A percentile compares a stretch with the other conserved stretches of the same genome.
Evolutionary conservation across 2,113 vertebrate genomes (phyloP).

Genomic region (Prietella phreatophila): DNA sequence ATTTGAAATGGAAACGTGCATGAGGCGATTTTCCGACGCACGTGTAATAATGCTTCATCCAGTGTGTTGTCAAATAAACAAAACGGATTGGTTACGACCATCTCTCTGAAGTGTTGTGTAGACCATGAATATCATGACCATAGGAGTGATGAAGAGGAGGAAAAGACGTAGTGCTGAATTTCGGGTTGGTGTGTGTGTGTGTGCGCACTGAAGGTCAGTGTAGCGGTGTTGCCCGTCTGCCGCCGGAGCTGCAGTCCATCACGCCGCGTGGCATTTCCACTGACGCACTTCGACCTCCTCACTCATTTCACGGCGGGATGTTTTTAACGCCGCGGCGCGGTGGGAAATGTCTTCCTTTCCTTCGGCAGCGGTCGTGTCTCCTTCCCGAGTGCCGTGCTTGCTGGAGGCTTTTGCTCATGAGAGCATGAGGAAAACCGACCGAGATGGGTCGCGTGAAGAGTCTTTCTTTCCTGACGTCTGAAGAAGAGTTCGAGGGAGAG

Average conservation of each 20-base stretch:
- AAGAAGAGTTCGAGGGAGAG: not conserved
- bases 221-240: slow-evolving; percentile 42
- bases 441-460: no score
- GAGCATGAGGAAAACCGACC: not conserved
- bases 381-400: not conserved
- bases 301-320: slow-evolving; percentile 62
- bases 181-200: slow-evolving; percentile 60
- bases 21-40: not conserved
- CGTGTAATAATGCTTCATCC: not conserved
- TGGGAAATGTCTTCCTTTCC: not conserved
- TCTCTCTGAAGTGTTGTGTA: not conserved
- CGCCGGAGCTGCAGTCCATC: slow-evolving; percentile 64
- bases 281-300: slow-evolving; percentile 65
- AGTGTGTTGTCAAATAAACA: not conserved
- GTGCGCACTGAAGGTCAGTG: slow-evolving; percentile 68
- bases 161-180: not conserved
- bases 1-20: not conserved
- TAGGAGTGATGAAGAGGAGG: not conserved
- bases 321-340: slow-evolving; percentile 48
- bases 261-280: slow-evolving; percentile 66
- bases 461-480: not conserved
- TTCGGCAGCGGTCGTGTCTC: not conserved
- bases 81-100: not conserved
- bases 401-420: not conserved
- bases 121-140: not conserved